Conservation (phyloP, 2,797 vertebrate species). For the Podargus strigoides region DNA sequence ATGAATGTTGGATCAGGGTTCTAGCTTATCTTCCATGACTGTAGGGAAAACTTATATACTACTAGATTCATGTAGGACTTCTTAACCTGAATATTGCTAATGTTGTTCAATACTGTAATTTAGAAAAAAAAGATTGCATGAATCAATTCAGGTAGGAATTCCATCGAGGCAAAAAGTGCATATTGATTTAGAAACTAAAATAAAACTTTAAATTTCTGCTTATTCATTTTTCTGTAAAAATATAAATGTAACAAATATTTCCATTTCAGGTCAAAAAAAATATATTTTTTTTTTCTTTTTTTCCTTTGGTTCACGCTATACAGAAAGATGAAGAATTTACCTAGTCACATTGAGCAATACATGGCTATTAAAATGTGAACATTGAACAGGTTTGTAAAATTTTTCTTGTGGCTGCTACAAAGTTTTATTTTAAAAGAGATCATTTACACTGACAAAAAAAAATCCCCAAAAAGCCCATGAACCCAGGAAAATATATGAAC, state of each 20-base stretch:
- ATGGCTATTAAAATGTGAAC: not conserved
- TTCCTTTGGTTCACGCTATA: not conserved
- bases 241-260: not conserved
- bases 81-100: not conserved
- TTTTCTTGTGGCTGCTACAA: not conserved
- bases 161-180: not conserved
- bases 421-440: not conserved
- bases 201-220: not conserved
- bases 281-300: not conserved
- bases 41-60: not conserved
- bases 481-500: not conserved
- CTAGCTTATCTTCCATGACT: not conserved
- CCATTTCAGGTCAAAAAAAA: not conserved
- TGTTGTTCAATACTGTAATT: not conserved
- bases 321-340: not conserved
- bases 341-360: not conserved
- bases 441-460: not conserved
- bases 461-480: fast-evolving
- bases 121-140: not conserved
- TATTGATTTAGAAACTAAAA: not conserved
- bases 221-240: not conserved
- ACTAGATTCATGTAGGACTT: not conserved
- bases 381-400: not conserved
- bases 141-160: not conserved
- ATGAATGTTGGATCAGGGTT: not conserved